phyloP scores from a whole-genome alignment of 2,113 vertebrate genomes.

The Antennarius striatus region DNA sequence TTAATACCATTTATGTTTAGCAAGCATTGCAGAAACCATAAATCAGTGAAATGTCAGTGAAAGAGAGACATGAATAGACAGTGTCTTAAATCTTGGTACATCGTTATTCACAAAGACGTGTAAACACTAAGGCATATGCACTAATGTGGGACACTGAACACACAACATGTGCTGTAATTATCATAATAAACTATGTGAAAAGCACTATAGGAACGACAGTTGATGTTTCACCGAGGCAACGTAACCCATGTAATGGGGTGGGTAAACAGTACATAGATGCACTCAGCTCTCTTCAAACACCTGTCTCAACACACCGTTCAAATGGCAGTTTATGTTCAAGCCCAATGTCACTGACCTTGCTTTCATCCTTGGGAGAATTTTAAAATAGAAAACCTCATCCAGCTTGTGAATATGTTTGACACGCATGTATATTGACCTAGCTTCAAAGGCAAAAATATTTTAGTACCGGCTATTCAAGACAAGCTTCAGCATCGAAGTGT shows the following conservation, averaged over 20 bases:
- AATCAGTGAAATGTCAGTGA: slow-evolving; percentile 2
- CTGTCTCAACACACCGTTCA: slow-evolving; percentile 44
- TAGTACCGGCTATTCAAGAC: slow-evolving; percentile 33
- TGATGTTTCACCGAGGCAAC: slow-evolving; percentile 47
- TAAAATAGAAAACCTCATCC: slow-evolving; percentile 43
- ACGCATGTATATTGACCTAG: slow-evolving; percentile 33
- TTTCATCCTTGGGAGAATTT: slow-evolving; percentile 39
- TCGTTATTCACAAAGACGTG: not conserved
- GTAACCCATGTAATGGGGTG: not conserved
- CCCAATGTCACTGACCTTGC: slow-evolving; percentile 37
- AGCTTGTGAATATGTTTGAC: slow-evolving; percentile 34
- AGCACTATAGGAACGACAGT: slow-evolving; percentile 16
- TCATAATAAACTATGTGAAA: slow-evolving; percentile 42
- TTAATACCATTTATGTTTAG: slow-evolving; percentile 23
- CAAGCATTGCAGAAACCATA: slow-evolving; percentile 8
- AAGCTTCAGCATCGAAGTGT: slow-evolving; percentile 18
- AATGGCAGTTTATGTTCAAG: slow-evolving; percentile 33
- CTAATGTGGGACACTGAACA: not conserved
- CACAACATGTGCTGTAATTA: slow-evolving; percentile 28
- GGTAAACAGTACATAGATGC: slow-evolving; percentile 44
- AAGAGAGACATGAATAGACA: slow-evolving; percentile 19
- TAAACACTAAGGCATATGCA: not conserved
- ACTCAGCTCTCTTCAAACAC: slow-evolving; percentile 42
- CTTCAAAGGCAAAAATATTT: slow-evolving; percentile 38
- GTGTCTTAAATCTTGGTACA: slow-evolving; percentile 31